Conservation (phyloP, 2,888 invertebrate genomes). For the Ochropleura leucogaster region DNA sequence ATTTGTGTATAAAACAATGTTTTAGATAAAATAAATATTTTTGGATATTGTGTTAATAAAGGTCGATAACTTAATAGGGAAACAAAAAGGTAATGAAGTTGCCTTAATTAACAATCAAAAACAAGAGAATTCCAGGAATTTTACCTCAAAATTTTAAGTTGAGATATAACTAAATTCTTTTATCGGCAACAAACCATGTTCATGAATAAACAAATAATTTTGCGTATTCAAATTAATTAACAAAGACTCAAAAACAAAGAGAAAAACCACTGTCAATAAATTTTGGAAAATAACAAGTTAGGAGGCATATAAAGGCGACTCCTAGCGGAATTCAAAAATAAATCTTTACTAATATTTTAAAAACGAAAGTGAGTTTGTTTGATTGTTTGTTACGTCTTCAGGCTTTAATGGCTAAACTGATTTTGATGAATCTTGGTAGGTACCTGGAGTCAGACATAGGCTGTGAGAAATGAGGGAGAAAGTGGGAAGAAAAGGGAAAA, state of each 20-base stretch:
- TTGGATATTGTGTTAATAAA: too few relatives aligned
- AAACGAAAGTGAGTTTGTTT: too few relatives aligned
- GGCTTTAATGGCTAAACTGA: too few relatives aligned
- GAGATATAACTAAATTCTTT: constrained; percentile 11
- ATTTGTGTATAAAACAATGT: too few relatives aligned
- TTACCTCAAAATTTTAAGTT: background rate
- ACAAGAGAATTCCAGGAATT: background rate
- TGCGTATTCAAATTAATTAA: constrained; percentile 11
- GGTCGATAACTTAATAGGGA: background rate
- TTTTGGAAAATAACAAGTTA: constrained; percentile 23
- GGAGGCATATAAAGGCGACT: constrained; percentile 19
- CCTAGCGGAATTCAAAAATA: constrained; percentile 36
- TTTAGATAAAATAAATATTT: too few relatives aligned
- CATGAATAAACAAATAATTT: background rate
- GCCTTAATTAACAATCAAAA: background rate
- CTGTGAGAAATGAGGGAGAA: too few relatives aligned
- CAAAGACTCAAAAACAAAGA: constrained; percentile 19
- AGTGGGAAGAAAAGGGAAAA: too few relatives aligned
- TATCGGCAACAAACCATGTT: background rate
- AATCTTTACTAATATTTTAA: too few relatives aligned
- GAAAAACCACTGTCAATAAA: constrained; percentile 37
- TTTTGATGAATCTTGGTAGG: too few relatives aligned
- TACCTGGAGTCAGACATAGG: too few relatives aligned
- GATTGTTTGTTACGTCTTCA: too few relatives aligned
- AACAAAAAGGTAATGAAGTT: background rate